Conservation (phyloP, 2,113 vertebrate species). For the Lonchura striata region DNA sequence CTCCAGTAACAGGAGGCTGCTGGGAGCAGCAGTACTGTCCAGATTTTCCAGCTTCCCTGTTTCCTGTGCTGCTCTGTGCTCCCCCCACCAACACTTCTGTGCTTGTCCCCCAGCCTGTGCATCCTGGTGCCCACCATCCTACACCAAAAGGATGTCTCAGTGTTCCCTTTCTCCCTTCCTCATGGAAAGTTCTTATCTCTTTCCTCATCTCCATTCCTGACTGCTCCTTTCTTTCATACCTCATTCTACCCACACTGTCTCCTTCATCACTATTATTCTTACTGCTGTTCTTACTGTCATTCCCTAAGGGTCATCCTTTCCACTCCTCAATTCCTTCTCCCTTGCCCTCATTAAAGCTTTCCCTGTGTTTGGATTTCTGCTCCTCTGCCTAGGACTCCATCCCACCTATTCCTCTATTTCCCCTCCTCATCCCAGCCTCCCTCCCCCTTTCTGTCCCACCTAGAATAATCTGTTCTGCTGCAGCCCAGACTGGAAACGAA, state of each 20-base stretch:
- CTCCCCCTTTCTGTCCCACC: neutral
- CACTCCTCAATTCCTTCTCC: neutral
- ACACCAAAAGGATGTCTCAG: neutral
- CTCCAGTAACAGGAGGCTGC: neutral
- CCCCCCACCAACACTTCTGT: neutral
- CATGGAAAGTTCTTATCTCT: neutral
- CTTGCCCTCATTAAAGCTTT: neutral
- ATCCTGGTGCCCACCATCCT: neutral
- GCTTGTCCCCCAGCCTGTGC: neutral
- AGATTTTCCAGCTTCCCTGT: neutral
- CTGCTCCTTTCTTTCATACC: neutral
- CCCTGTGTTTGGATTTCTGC: neutral
- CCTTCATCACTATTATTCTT: neutral
- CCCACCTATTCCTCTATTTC: neutral
- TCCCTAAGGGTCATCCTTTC: neutral
- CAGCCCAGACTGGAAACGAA: neutral
- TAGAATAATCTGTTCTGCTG: neutral
- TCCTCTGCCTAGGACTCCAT: neutral
- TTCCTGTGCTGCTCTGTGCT: neutral
- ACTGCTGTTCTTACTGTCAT: neutral
- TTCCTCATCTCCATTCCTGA: neutral
- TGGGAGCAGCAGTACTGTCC: neutral
- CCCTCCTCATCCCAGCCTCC: accelerated
- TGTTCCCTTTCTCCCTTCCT: neutral
- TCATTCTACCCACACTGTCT: neutral